These are phyloP conservation scores for Centropus bengalensis DNA, from an alignment of 2,113 vertebrate genomes.

Conservation along the genomic window DNA sequence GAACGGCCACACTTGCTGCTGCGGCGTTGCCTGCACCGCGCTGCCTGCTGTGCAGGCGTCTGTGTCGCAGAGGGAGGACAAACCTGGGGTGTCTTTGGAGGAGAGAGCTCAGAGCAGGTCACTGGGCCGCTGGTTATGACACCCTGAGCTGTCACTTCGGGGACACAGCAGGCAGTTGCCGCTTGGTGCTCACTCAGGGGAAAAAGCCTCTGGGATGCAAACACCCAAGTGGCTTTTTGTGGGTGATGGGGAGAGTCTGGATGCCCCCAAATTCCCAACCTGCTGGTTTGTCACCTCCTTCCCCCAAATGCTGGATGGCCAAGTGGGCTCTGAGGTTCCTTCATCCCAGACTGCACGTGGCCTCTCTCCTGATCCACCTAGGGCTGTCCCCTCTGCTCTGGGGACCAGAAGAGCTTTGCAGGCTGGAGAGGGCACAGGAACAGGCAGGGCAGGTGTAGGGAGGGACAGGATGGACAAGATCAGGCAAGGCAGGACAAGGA, in stretches of 20 bases:
- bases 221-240: rapidly evolving
- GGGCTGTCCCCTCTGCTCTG: rapidly evolving
- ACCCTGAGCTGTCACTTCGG: neutral
- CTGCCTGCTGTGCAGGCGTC: rapidly evolving
- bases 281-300: neutral
- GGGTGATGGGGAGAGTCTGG: neutral
- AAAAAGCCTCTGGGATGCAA: neutral
- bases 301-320: rapidly evolving
- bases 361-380: rapidly evolving
- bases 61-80: neutral
- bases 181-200: neutral
- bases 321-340: neutral
- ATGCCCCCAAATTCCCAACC: neutral
- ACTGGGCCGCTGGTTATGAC: neutral
- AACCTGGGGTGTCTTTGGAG: rapidly evolving
- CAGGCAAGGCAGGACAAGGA: neutral
- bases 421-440: neutral
- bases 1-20: neutral
- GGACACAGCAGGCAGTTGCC: neutral
- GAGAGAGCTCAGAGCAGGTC: neutral
- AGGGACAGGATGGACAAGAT: neutral
- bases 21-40: neutral
- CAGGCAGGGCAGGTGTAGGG: neutral
- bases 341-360: neutral
- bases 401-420: neutral